Conservation (phyloP, 2,113 vertebrate genomes). For the Cisticola juncidis region DNA sequence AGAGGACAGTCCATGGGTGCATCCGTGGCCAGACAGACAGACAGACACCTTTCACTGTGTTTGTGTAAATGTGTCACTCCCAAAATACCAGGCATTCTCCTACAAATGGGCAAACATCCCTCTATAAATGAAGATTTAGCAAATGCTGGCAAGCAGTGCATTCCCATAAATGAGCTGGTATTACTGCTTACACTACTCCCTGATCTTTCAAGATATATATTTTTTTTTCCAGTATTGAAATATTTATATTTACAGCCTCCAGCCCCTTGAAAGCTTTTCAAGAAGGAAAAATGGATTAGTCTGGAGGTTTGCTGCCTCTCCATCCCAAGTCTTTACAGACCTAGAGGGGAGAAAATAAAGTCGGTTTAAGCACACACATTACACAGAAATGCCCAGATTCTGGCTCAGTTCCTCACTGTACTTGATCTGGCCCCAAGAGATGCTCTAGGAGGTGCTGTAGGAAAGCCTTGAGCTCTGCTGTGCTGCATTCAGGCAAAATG, state of each 20-base stretch:
- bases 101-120: not conserved
- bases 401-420: not conserved
- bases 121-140: not conserved
- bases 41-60: not conserved
- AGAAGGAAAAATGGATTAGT: not conserved
- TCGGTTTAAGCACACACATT: not conserved
- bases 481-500: not conserved
- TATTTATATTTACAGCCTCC: not conserved
- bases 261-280: not conserved
- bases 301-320: not conserved
- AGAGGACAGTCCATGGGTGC: not conserved
- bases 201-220: not conserved
- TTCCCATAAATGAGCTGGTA: not conserved
- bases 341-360: not conserved
- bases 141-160: not conserved
- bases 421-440: not conserved
- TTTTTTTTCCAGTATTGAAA: not conserved
- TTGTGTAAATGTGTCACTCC: not conserved
- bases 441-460: not conserved
- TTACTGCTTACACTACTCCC: not conserved
- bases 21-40: not conserved
- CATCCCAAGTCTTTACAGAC: not conserved
- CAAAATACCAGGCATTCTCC: not conserved
- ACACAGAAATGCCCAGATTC: not conserved
- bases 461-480: not conserved